These are phyloP conservation scores for Apodemus agrarius DNA, from an alignment of 2,797 vertebrate genomes.

Conservation along the genomic window DNA sequence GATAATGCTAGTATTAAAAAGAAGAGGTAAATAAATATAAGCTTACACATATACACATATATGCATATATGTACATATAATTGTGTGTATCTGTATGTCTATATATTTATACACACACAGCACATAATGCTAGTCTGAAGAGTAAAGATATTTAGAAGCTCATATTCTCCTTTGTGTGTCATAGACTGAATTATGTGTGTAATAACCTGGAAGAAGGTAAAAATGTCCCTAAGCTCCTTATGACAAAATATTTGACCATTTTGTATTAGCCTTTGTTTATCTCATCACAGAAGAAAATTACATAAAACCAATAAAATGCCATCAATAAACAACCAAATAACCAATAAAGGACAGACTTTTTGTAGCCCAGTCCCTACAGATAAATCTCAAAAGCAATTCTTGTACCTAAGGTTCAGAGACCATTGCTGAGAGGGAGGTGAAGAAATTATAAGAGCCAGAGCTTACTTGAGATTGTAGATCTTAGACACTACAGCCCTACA, in stretches of 20 bases:
- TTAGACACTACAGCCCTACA: too few relatives aligned
- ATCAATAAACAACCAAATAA: background rate
- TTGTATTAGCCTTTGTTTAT: background rate
- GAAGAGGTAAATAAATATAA: background rate
- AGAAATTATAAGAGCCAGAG: background rate
- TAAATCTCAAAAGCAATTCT: background rate
- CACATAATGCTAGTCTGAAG: background rate
- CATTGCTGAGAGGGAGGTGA: too few relatives aligned
- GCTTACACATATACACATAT: background rate
- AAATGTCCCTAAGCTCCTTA: background rate
- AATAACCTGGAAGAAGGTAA: background rate
- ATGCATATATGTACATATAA: background rate
- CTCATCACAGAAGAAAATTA: background rate
- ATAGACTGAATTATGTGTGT: background rate
- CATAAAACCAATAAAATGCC: background rate
- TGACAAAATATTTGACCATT: background rate
- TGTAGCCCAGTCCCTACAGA: background rate
- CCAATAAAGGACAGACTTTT: background rate
- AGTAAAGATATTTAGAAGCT: background rate
- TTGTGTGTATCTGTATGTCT: rapidly evolving
- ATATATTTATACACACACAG: background rate
- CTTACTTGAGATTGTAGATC: background rate
- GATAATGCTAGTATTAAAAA: background rate
- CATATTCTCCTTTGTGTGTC: background rate
- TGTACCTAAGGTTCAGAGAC: background rate